Evolutionary conservation across 2,797 vertebrate species (phyloP).

Genomic region (Sparidentex hasta): DNA sequence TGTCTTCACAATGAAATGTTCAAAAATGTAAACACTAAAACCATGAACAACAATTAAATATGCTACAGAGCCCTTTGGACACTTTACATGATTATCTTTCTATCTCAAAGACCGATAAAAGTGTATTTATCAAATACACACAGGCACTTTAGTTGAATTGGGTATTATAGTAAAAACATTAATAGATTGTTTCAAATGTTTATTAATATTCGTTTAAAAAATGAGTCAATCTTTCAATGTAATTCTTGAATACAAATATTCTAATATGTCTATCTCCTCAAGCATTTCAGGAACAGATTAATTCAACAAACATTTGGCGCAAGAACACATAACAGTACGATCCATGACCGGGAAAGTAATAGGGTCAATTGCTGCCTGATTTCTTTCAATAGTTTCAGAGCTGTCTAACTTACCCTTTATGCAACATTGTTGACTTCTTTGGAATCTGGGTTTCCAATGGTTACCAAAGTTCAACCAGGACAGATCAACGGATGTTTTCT

Average conservation of each 20-base stretch:
- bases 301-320: neutral
- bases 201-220: constrained; percentile 6
- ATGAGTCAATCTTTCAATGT: neutral
- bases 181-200: constrained; percentile 4
- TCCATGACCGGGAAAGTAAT: neutral
- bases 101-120: neutral
- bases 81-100: neutral
- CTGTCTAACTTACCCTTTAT: too few relatives aligned
- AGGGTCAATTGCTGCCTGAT: neutral
- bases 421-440: neutral
- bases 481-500: neutral
- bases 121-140: neutral
- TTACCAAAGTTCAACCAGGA: neutral
- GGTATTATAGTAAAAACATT: constrained; percentile 1
- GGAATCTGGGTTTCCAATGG: neutral
- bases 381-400: constrained; percentile 1
- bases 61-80: neutral
- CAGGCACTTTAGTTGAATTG: neutral
- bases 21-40: neutral
- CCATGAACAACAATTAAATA: neutral
- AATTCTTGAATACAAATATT: neutral
- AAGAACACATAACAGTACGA: neutral
- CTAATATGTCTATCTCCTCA: neutral
- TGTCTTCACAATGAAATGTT: neutral
- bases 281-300: neutral